Base-by-base conservation (phyloP, 1,140 invertebrate genomes). In the Adoxophyes honmai region DNA sequence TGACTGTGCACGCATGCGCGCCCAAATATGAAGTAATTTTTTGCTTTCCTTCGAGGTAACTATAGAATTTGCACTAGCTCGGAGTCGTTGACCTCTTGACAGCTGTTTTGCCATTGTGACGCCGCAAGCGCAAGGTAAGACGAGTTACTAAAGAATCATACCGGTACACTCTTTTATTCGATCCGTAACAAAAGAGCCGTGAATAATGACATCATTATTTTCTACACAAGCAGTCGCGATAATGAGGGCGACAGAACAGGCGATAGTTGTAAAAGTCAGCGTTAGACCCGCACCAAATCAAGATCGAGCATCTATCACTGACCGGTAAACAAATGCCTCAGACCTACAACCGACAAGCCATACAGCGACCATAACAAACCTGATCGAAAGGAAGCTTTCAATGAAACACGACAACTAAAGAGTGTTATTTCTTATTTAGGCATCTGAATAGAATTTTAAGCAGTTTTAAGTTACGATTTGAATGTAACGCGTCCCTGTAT, bases 161-260 rank as follows among this genome's bases (percentile, higher is more conserved):
- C 74, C 75, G 73, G 73, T 81, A 83, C 64, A 77, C 59, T 75
- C 67, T 68, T 76, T 70, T 67, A 68, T 74, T 66, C 73, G 72
- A 73, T 75, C 78, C 80, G 66, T 80, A 68, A 85, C 80, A 84
- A 80, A 88, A 83, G 74, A 82, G 73, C 69, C 77, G 77, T 88
- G 71, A 71, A 85, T 86, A 82, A 85, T 82, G 73, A 80, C 66
- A 74, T 78, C 68, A 78, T 84, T 86, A 78, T 82, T 77, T 82
- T 81, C 68, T 64, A 73, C 51, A 65, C 42, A 57, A 33, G 39
- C 58, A 58, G 15, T 55, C 35, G 59, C 44, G 37, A 72, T 72
- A 76, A 81, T 73, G 65, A 72, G 60, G 64, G 70, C 60, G 61
- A 65, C 67, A 60, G 55, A 60, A 57, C 65, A 79, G 78, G 76